phyloP scores from a whole-genome alignment of 2,888 invertebrate species.

The Temnothorax rugatulus region DNA sequence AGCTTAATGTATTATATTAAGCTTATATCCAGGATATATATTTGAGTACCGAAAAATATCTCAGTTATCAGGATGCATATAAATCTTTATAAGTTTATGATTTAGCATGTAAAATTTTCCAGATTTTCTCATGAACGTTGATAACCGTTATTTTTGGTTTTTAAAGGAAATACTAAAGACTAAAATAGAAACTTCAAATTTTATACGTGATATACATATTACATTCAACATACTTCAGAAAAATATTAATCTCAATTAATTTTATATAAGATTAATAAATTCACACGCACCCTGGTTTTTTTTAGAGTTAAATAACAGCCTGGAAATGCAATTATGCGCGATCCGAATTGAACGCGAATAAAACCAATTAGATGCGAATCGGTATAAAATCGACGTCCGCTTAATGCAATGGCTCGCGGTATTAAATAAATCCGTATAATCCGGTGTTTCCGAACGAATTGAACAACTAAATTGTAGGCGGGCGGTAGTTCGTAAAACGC shows the following conservation, averaged over 20 bases:
- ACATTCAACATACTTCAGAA: neutral
- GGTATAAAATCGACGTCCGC: conserved; percentile 43
- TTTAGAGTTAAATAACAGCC: conserved; percentile 10
- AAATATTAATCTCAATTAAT: neutral
- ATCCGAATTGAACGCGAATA: conserved; percentile 43
- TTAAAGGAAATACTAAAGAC: neutral
- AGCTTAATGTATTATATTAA: neutral
- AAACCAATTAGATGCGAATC: conserved; percentile 52
- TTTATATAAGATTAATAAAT: neutral
- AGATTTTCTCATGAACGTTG: neutral
- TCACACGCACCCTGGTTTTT: neutral
- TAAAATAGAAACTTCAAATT: neutral
- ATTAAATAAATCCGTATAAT: conserved; percentile 56
- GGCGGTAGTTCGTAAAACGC: conserved; percentile 42
- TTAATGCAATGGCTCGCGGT: conserved; percentile 43
- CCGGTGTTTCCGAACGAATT: conserved; percentile 45
- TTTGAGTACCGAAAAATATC: neutral
- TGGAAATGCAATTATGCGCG: conserved; percentile 39
- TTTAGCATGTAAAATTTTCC: neutral
- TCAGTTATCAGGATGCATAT: neutral
- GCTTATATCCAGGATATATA: neutral
- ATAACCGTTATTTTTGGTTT: neutral
- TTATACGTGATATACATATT: neutral
- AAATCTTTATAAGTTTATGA: neutral
- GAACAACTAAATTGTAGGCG: conserved; percentile 52